Evolutionary conservation across 2,797 vertebrate genomes (phyloP).

Genomic region (Aplochiton taeniatus): DNA sequence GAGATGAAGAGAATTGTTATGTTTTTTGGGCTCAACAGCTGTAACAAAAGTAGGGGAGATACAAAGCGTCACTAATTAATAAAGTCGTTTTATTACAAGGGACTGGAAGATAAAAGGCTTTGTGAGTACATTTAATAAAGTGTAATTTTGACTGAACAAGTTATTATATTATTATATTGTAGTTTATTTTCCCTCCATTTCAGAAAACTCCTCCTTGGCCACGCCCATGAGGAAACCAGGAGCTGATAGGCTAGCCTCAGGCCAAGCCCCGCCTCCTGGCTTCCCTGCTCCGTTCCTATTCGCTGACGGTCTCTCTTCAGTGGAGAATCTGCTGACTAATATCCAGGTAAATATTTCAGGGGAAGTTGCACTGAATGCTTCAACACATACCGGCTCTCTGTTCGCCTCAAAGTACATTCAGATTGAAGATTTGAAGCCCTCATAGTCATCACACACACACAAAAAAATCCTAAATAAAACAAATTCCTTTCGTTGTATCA

Average conservation of each 20-base stretch:
- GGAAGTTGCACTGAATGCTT: background rate
- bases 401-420: no score
- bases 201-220: constrained; percentile 84
- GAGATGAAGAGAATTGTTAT: background rate
- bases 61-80: no score
- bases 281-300: constrained; percentile 91
- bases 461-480: no score
- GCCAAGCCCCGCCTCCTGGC: constrained; percentile 83
- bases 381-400: background rate
- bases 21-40: no score
- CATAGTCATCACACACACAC: background rate
- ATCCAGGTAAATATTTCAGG: constrained; percentile 81
- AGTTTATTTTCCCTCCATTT: background rate
- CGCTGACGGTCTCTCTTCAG: constrained; percentile 89
- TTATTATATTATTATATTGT: no score
- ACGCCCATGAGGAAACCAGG: constrained; percentile 78
- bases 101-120: no score
- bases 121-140: no score
- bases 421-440: no score
- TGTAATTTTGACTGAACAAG: constrained; percentile 1
- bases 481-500: background rate
- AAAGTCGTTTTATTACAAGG: no score
- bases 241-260: constrained; percentile 79
- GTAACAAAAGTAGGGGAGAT: no score
- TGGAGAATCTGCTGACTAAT: constrained; percentile 94